A percentile compares a stretch with the other conserved stretches of the same genome.
Evolutionary conservation across 2,797 vertebrate genomes (phyloP).

Genomic region (Adelosebastes latens): DNA sequence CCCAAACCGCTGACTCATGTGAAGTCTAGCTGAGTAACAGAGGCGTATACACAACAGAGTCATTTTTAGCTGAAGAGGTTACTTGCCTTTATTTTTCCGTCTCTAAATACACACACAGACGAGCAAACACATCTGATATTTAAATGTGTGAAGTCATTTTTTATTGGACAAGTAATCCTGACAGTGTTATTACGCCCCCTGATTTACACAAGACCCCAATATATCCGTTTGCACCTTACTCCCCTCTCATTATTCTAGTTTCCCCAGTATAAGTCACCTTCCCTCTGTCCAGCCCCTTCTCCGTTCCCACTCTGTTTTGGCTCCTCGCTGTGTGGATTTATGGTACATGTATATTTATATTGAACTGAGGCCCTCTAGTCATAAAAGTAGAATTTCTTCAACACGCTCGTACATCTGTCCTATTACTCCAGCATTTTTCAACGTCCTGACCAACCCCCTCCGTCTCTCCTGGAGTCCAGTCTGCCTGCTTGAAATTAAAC

Average conservation of each 20-base stretch:
- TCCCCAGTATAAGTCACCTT: slow-evolving; percentile 16
- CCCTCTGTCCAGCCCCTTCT: not conserved
- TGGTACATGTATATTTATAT: slow-evolving; percentile 73
- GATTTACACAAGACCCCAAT: slow-evolving; percentile 25
- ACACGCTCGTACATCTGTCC: slow-evolving; percentile 70
- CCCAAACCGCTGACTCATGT: slow-evolving; percentile 24
- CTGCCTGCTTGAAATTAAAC: slow-evolving; percentile 35
- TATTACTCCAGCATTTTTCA: slow-evolving; percentile 69
- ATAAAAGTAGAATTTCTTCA: slow-evolving; percentile 78
- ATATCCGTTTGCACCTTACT: slow-evolving; percentile 8
- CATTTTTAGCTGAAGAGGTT: not conserved
- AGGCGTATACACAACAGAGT: not conserved
- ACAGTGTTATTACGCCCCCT: slow-evolving; percentile 7
- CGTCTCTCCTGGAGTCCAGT: slow-evolving; percentile 5
- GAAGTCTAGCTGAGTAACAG: not conserved
- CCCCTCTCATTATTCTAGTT: slow-evolving; percentile 32
- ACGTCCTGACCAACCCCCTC: not conserved
- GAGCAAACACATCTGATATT: not conserved
- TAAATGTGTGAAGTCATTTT: not conserved
- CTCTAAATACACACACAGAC: not conserved
- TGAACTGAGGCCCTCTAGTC: slow-evolving; percentile 68
- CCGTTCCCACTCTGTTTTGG: slow-evolving; percentile 45
- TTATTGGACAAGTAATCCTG: not conserved
- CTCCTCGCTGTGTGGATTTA: slow-evolving; percentile 64
- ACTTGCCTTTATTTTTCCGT: not conserved